A percentile compares a stretch with the other conserved stretches of the same genome.
Evolutionary conservation across 2,797 vertebrate genomes (phyloP).

Genomic region (Arremon brunneinucha): DNA sequence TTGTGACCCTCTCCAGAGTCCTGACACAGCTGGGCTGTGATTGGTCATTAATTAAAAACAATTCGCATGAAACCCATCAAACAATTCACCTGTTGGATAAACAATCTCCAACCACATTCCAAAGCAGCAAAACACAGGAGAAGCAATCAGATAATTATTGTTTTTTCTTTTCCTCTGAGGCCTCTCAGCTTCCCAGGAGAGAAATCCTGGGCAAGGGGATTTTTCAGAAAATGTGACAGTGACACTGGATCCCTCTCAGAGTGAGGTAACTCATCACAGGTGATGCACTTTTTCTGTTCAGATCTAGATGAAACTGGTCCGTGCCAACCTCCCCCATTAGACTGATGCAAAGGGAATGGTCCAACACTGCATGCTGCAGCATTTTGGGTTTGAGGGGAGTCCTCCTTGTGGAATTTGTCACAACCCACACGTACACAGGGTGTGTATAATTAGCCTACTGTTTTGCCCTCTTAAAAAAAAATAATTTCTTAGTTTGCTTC

Average conservation of each 20-base stretch:
- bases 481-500: not conserved
- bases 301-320: not conserved
- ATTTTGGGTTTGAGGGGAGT: not conserved
- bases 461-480: not conserved
- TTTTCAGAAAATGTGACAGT: not conserved
- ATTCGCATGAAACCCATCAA: too few relatives aligned
- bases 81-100: too few relatives aligned
- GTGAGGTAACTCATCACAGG: not conserved
- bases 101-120: not conserved
- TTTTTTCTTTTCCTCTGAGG: not conserved
- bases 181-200: not conserved
- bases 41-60: too few relatives aligned
- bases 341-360: not conserved
- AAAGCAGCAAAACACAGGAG: not conserved
- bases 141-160: not conserved
- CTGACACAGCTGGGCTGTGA: too few relatives aligned
- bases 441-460: not conserved
- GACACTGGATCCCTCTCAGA: not conserved
- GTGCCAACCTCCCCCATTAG: not conserved
- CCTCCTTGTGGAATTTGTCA: not conserved
- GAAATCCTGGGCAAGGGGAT: not conserved
- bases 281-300: not conserved
- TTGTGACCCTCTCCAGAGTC: too few relatives aligned
- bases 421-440: not conserved
- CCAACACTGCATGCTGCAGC: accelerated